Percentiles rank a stretch among this genome's conserved stretches.
phyloP scores from a whole-genome alignment of 2,797 vertebrate genomes.

The Chiloscyllium punctatum region DNA sequence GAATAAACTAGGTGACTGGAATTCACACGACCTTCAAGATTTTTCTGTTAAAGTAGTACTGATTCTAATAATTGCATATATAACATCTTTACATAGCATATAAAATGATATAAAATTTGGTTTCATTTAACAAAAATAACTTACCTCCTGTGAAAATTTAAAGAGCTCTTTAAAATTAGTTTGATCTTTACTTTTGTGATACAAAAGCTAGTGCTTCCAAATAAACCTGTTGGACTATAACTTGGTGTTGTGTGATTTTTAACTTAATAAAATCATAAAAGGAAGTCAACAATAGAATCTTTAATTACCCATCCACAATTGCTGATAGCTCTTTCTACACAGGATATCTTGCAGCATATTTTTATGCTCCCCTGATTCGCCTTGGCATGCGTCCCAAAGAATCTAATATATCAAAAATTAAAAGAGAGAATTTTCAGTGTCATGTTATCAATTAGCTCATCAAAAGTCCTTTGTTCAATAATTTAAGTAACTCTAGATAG shows the following conservation, averaged over 20 bases:
- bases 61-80: neutral
- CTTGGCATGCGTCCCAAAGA: constrained; percentile 67
- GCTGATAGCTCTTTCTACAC: constrained; percentile 62
- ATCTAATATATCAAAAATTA: constrained; percentile 48
- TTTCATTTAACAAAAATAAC: neutral
- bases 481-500: neutral
- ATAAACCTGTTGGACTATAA: no score
- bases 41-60: neutral
- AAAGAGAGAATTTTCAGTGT: neutral
- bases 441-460: neutral
- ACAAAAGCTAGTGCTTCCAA: no score
- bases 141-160: neutral
- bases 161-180: neutral
- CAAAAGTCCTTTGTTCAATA: neutral
- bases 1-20: neutral
- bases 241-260: no score
- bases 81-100: neutral
- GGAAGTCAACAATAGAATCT: neutral
- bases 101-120: neutral
- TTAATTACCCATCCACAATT: constrained; percentile 62
- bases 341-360: constrained; percentile 63
- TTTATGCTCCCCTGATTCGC: constrained; percentile 62
- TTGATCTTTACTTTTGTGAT: neutral
- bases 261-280: neutral
- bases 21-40: neutral